These are phyloP conservation scores for Vanessa cardui DNA, from an alignment of 2,888 invertebrate species.

Conservation along the genomic window DNA sequence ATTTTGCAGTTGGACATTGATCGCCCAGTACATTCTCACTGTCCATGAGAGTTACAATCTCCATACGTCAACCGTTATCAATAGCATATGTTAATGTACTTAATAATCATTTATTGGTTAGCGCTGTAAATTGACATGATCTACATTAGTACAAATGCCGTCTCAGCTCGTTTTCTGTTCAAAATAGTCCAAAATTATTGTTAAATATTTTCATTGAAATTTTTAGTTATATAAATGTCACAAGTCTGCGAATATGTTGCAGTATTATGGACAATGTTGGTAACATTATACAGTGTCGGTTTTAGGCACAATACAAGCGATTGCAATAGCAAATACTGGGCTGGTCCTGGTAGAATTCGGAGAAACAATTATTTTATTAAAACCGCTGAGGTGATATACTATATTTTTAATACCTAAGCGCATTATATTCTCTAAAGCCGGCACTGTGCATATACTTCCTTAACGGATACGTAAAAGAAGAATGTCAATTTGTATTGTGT, in stretches of 20 bases:
- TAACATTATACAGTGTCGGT: slow-evolving; percentile 4
- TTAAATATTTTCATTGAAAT: slow-evolving; percentile 10
- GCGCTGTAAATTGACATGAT: slow-evolving; percentile 17
- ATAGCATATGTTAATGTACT: slow-evolving; percentile 29
- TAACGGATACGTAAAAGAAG: not conserved
- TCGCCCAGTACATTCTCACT: too few species aligned
- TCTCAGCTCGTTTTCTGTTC: slow-evolving; percentile 10
- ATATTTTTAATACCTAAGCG: not conserved
- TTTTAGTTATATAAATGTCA: slow-evolving; percentile 22
- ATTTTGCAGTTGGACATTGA: too few species aligned
- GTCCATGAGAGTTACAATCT: not conserved
- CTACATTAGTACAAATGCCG: slow-evolving; percentile 18
- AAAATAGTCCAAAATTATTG: slow-evolving; percentile 10
- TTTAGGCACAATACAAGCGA: not conserved
- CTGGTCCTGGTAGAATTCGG: not conserved
- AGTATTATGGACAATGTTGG: slow-evolving; percentile 9
- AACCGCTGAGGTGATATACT: not conserved
- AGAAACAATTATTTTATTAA: not conserved
- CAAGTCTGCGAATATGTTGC: slow-evolving; percentile 25
- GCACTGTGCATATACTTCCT: not conserved
- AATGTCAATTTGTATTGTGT: not conserved
- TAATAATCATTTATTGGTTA: slow-evolving; percentile 21
- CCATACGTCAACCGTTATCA: slow-evolving; percentile 4
- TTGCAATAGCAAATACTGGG: not conserved
- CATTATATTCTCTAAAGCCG: slow-evolving; percentile 7